Conservation (phyloP, 2,888 invertebrate species). For the Acleris literana region DNA sequence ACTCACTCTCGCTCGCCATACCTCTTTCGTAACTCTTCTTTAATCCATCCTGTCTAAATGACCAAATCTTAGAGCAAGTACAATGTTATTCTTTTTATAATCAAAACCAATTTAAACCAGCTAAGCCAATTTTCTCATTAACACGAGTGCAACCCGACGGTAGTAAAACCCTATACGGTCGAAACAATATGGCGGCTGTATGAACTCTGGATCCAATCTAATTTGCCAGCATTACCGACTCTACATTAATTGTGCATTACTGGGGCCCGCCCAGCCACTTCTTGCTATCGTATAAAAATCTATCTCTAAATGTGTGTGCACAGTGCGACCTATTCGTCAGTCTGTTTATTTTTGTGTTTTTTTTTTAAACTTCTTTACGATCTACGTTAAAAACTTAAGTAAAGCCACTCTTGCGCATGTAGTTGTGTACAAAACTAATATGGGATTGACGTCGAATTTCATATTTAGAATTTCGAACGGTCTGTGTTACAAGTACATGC, state of each 20-base stretch:
- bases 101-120: constrained; percentile 38
- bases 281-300: constrained; percentile 48
- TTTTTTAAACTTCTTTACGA: too few relatives aligned
- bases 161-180: constrained; percentile 30
- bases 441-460: too few relatives aligned
- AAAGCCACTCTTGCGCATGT: too few relatives aligned
- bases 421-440: too few relatives aligned
- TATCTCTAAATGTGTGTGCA: constrained; percentile 41
- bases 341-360: not conserved
- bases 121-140: constrained; percentile 42
- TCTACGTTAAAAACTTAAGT: too few relatives aligned
- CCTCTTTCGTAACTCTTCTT: too few relatives aligned
- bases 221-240: constrained; percentile 45
- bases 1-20: too few relatives aligned
- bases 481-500: too few relatives aligned
- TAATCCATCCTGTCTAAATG: too few relatives aligned
- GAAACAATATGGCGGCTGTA: constrained; percentile 16
- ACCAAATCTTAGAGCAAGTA: too few relatives aligned
- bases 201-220: constrained; percentile 46
- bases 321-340: constrained; percentile 36
- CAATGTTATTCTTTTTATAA: constrained; percentile 21
- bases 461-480: too few relatives aligned
- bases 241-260: constrained; percentile 58
- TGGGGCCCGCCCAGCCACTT: constrained; percentile 52
- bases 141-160: constrained; percentile 26